Percentiles rank a stretch among this genome's conserved stretches.
phyloP scores from a whole-genome alignment of 2,888 invertebrate genomes.

The Hirtodrosophila confusa region DNA sequence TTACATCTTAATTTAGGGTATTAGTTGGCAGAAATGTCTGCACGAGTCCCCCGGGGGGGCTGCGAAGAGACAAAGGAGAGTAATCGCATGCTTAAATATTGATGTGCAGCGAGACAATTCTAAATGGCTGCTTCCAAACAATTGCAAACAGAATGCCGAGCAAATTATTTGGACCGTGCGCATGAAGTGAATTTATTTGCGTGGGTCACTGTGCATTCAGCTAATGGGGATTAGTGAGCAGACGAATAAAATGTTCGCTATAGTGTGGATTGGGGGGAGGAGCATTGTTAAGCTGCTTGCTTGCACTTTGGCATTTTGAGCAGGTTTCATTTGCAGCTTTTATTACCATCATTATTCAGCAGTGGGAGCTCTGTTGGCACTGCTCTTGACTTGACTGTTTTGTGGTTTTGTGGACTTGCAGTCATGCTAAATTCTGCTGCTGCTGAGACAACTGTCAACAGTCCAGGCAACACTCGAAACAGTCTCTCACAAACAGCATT shows the following conservation, averaged over 20 bases:
- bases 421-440: constrained; percentile 8
- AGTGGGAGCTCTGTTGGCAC: constrained; percentile 32
- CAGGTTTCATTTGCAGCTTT: constrained; percentile 58
- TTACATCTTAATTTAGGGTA: constrained; percentile 32
- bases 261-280: too few relatives aligned
- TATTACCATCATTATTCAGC: constrained; percentile 65
- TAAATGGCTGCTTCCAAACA: constrained; percentile 13
- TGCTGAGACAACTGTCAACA: not conserved
- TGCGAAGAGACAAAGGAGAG: constrained; percentile 21
- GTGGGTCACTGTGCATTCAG: constrained; percentile 48
- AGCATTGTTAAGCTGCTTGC: constrained; percentile 40
- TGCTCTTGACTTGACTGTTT: constrained; percentile 38
- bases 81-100: constrained; percentile 51
- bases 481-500: constrained; percentile 11
- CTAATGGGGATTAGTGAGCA: constrained; percentile 48
- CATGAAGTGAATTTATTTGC: constrained; percentile 47
- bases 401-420: constrained; percentile 28
- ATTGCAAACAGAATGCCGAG: constrained; percentile 11
- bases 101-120: constrained; percentile 32
- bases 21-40: constrained; percentile 41
- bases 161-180: constrained; percentile 33
- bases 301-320: constrained; percentile 53
- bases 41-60: constrained; percentile 5
- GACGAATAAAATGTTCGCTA: constrained; percentile 1
- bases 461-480: too few relatives aligned